Base-by-base conservation (phyloP, 2,888 invertebrate genomes). In the Aricia artaxerxes region DNA sequence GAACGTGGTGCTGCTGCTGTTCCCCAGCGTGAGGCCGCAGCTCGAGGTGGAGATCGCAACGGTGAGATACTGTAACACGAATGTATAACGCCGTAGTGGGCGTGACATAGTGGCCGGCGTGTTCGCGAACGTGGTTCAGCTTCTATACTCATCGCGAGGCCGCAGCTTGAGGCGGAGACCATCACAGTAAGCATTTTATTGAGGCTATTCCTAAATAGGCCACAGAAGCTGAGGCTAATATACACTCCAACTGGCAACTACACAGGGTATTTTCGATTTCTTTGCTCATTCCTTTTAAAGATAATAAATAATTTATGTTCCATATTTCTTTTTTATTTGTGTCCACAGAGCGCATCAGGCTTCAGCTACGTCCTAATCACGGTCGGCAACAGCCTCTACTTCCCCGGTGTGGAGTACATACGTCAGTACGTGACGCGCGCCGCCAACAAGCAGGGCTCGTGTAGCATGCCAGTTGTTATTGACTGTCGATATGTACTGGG, bases 341-440 rank as follows among this genome's bases (percentile, higher is more conserved):
- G 7, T 60, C 80, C 95, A 64, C 91, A 97, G 97, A 97, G 96
- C 31, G 86, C 91, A 6, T 95, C 95, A 13, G 97, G 97, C 2
- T 92, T 96, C 64, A 96, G 96, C 82, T 98, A 97, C 88, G 94
- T 98, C 13, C 87, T 97, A 82, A 96, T 98, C 80, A 97, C 97
- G 0, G 97, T 97, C 0, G 97, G 97, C 78, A 97, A 97, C 84
- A 97, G 97, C 84, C 90, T 97, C 0, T 97, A 97, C 88, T 98
- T 98, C 88, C 97, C 97, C 0, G 97, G 97, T 0, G 96, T 97
- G 31, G 97, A 98, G 86, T 97, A 97, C 90, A 97, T 98, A 78
- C 95, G 97, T 81, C 96, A 96, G 69, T 97, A 96, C 80, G 96
- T 98, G n/a, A 97, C 96, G 69, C 96, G 97, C 84, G 97, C 96